Evolutionary conservation across 2,797 vertebrate genomes (phyloP).

Genomic region (Rhinoraja longicauda): DNA sequence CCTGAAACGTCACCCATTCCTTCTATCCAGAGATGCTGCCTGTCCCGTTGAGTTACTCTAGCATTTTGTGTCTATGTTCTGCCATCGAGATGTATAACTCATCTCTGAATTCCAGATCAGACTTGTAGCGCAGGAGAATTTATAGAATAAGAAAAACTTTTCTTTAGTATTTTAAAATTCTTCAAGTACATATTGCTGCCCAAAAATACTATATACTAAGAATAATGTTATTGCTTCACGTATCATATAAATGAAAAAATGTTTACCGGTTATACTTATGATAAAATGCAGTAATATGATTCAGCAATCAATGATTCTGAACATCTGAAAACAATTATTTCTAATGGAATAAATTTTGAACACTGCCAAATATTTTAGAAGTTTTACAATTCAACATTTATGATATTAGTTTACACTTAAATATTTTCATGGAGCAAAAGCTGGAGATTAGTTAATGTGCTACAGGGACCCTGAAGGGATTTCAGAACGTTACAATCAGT

Average conservation of each 20-base stretch:
- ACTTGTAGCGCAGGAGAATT: background rate
- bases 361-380: background rate
- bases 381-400: background rate
- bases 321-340: background rate
- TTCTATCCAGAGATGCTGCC: no score
- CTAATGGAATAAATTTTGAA: conserved; percentile 1
- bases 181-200: background rate
- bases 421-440: background rate
- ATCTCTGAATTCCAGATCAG: background rate
- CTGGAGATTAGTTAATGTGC: background rate
- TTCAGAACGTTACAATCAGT: background rate
- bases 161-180: background rate
- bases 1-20: no score
- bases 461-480: background rate
- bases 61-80: no score
- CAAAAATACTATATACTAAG: background rate
- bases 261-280: background rate
- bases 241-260: background rate
- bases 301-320: background rate
- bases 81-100: background rate
- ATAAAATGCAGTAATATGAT: background rate
- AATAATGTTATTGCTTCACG: background rate
- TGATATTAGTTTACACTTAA: background rate
- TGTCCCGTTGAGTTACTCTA: no score
- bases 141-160: background rate